These are phyloP conservation scores for Centrocercus urophasianus DNA, from an alignment of 2,113 vertebrate species.

Conservation along the genomic window DNA sequence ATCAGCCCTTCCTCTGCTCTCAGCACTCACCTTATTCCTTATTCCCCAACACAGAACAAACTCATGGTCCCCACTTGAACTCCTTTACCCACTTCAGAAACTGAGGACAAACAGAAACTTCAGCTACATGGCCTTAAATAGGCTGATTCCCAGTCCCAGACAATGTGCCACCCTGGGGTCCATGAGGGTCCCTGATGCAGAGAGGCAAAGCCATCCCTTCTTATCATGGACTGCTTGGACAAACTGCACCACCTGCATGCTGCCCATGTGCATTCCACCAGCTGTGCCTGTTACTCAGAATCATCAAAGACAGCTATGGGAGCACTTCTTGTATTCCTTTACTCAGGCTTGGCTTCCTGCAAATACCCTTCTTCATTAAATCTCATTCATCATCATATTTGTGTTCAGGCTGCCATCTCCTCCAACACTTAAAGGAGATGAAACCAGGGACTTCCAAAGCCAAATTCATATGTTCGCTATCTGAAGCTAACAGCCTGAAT, in stretches of 20 bases:
- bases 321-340: not conserved
- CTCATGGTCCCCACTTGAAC: not conserved
- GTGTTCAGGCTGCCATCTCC: not conserved
- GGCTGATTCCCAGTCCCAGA: not conserved
- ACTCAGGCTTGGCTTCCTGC: conserved; percentile 25
- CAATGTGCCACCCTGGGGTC: not conserved
- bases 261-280: not conserved
- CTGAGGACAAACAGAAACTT: not conserved
- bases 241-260: not conserved
- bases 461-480: conserved; percentile 14
- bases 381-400: conserved; percentile 39
- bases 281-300: not conserved
- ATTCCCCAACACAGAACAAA: not conserved
- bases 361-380: conserved; percentile 30
- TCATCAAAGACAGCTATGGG: conserved; percentile 16
- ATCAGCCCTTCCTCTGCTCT: not conserved
- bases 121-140: not conserved
- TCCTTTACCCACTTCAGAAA: not conserved
- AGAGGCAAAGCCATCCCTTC: not conserved
- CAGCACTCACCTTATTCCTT: not conserved
- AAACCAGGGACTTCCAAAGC: conserved; percentile 33
- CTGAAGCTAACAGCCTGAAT: conserved; percentile 26
- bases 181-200: not conserved
- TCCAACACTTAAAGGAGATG: not conserved
- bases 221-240: rapidly evolving